Conservation (phyloP, 2,888 invertebrate genomes). For the Nomada fucata region DNA sequence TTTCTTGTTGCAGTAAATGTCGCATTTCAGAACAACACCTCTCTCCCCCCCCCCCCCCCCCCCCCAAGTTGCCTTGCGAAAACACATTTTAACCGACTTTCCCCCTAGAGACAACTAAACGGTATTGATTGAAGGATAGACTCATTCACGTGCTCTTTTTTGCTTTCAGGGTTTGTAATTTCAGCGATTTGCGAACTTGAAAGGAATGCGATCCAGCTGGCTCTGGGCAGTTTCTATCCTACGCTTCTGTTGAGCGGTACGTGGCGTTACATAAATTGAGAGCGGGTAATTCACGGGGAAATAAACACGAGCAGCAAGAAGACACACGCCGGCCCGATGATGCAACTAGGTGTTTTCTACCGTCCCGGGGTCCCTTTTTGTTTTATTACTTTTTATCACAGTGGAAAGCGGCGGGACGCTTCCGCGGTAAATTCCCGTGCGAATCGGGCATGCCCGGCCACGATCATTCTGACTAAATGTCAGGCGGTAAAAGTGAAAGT, state of each 20-base stretch:
- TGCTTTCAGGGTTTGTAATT: constrained; percentile 90
- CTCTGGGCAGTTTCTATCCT: constrained; percentile 97
- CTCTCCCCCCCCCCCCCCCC: no score
- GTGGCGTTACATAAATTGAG: constrained; percentile 30
- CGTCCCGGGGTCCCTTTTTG: background rate
- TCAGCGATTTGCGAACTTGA: constrained; percentile 96
- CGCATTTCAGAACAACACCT: background rate
- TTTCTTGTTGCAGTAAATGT: background rate
- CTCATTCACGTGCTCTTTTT: background rate
- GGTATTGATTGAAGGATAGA: background rate
- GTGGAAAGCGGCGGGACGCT: background rate
- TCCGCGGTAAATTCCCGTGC: background rate
- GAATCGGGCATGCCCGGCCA: background rate
- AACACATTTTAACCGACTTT: background rate
- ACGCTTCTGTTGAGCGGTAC: constrained; percentile 93
- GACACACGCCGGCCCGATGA: background rate
- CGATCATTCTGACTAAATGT: constrained; percentile 14
- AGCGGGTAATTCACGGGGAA: background rate
- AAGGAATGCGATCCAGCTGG: constrained; percentile 96
- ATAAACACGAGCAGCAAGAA: background rate
- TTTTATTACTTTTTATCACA: background rate
- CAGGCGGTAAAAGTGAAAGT: constrained; percentile 50
- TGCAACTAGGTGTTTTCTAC: background rate
- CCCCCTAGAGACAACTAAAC: background rate
- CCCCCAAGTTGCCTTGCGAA: background rate